These are phyloP conservation scores for Anorthoa munda DNA, from an alignment of 2,888 invertebrate genomes.

Conservation along the genomic window DNA sequence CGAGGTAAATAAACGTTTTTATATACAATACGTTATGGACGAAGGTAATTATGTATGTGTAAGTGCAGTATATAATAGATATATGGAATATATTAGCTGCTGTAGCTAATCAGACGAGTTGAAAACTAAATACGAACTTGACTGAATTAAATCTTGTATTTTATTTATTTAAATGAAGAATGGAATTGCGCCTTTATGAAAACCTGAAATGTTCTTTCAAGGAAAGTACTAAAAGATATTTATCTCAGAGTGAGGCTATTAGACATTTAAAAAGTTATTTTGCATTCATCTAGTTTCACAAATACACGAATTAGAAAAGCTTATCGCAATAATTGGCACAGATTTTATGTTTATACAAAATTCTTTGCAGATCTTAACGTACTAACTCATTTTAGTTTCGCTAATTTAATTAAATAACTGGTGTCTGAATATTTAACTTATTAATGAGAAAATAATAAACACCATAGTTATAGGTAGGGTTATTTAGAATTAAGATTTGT, in stretches of 20 bases:
- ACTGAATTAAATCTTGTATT: conserved; percentile 5
- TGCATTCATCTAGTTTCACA: conserved; percentile 47
- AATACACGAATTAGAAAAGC: conserved; percentile 51
- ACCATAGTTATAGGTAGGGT: not conserved
- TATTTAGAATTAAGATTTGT: conserved; percentile 24
- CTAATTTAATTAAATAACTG: conserved; percentile 23
- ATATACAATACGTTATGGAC: conserved; percentile 47
- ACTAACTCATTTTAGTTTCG: conserved; percentile 34
- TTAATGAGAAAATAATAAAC: not conserved
- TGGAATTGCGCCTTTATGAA: not conserved
- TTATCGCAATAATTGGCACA: conserved; percentile 61
- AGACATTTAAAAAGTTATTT: conserved; percentile 3
- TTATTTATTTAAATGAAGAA: not conserved
- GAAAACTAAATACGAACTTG: not conserved
- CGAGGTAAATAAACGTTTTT: conserved; percentile 87
- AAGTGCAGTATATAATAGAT: conserved; percentile 23
- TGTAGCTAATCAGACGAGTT: conserved; percentile 13
- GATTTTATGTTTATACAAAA: conserved; percentile 44
- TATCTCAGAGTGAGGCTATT: not conserved
- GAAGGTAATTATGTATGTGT: conserved; percentile 28
- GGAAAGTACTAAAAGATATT: not conserved
- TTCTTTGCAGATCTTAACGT: conserved; percentile 47
- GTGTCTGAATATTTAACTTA: not conserved
- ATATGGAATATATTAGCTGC: not conserved
- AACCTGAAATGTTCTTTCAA: not conserved